A percentile compares a stretch with the other conserved stretches of the same genome.
These are phyloP conservation scores for Sesamia inferens DNA, from an alignment of 2,888 invertebrate genomes.

Conservation along the genomic window DNA sequence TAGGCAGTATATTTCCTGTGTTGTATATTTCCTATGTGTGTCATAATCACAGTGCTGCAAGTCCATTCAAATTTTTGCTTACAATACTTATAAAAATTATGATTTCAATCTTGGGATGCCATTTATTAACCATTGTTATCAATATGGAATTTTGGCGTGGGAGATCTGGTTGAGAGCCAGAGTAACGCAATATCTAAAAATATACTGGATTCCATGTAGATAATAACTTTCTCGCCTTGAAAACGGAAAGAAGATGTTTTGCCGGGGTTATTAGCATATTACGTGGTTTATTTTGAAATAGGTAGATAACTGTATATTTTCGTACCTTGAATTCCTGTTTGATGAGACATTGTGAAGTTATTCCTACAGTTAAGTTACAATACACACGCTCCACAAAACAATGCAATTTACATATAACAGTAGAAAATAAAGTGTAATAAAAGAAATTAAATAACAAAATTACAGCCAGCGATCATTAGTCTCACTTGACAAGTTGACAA, in stretches of 20 bases:
- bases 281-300: slow-evolving; percentile 56
- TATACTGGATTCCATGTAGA: slow-evolving; percentile 10
- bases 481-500: slow-evolving; percentile 41
- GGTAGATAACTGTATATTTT: slow-evolving; percentile 53
- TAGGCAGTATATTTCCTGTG: neutral
- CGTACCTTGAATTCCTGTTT: slow-evolving; percentile 96
- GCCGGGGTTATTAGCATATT: slow-evolving; percentile 44
- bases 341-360: slow-evolving; percentile 93
- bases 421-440: slow-evolving; percentile 40
- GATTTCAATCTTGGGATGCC: slow-evolving; percentile 17
- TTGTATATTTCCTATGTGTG: neutral
- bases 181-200: slow-evolving; percentile 43
- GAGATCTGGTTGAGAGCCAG: slow-evolving; percentile 47
- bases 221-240: neutral
- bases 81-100: neutral
- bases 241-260: slow-evolving; percentile 7
- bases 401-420: slow-evolving; percentile 36
- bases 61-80: neutral
- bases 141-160: slow-evolving; percentile 42
- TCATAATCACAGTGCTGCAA: neutral
- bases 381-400: slow-evolving; percentile 32
- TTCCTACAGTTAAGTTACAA: slow-evolving; percentile 25
- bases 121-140: slow-evolving; percentile 15
- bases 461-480: slow-evolving; percentile 9
- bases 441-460: slow-evolving; percentile 49